Percentiles rank a stretch among this genome's conserved stretches.
phyloP scores from a whole-genome alignment of 1,140 invertebrate genomes.

The Thrips palmi region DNA sequence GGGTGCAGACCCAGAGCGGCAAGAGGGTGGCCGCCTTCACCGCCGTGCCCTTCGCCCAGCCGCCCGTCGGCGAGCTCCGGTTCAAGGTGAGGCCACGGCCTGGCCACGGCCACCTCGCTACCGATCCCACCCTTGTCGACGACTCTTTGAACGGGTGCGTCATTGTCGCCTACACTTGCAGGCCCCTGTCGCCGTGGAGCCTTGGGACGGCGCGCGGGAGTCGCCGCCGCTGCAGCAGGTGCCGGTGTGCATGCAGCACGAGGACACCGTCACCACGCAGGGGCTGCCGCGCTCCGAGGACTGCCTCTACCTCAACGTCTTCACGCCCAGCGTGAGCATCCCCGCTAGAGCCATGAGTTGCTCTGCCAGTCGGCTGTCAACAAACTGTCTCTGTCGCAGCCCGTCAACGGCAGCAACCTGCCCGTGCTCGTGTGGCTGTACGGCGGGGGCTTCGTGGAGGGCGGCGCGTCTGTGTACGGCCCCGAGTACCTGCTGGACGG shows the following conservation, averaged over 20 bases:
- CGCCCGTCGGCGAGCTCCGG: constrained; percentile 30
- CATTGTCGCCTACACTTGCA: too few relatives aligned
- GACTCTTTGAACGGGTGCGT: too few relatives aligned
- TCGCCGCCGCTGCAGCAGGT: constrained; percentile 23
- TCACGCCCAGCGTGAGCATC: too few relatives aligned
- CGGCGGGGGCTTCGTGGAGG: constrained; percentile 29
- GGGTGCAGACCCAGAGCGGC: too few relatives aligned
- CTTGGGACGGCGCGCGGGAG: constrained; percentile 30
- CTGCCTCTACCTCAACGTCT: constrained; percentile 33
- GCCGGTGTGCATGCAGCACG: too few relatives aligned
- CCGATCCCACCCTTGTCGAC: too few relatives aligned
- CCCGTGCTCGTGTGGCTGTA: constrained; percentile 38
- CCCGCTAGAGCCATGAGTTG: too few relatives aligned
- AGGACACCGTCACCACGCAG: constrained; percentile 12
- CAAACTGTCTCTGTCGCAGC: too few relatives aligned
- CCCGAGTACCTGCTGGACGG: constrained; percentile 44
- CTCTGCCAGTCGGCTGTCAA: too few relatives aligned
- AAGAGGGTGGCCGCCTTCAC: constrained; percentile 22
- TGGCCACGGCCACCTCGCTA: too few relatives aligned
- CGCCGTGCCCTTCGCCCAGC: constrained; percentile 35
- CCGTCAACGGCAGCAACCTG: constrained; percentile 29
- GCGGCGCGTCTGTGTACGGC: constrained; percentile 27
- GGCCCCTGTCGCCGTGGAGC: constrained; percentile 23
- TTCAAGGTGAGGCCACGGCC: constrained; percentile 23
- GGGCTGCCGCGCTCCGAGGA: too few relatives aligned